These are phyloP conservation scores for Macrophya alboannulata DNA, from an alignment of 2,888 invertebrate genomes.

Conservation along the genomic window DNA sequence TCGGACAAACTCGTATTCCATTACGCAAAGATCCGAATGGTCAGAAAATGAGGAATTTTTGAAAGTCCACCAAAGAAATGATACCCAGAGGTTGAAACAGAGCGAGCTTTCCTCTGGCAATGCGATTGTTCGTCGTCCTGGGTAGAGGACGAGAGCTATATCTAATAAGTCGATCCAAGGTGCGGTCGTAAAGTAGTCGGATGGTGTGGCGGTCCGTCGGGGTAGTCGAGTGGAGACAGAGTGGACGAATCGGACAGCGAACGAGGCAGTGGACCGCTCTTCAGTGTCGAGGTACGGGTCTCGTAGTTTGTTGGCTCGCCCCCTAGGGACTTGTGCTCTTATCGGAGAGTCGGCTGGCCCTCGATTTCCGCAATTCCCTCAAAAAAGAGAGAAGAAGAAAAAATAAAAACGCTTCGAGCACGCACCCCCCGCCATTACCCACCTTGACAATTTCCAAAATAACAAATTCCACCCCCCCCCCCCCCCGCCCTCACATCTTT, in stretches of 20 bases:
- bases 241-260: constrained; percentile 50
- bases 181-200: constrained; percentile 44
- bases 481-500: neutral
- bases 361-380: constrained; percentile 11
- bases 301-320: constrained; percentile 46
- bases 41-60: neutral
- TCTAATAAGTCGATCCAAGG: constrained; percentile 41
- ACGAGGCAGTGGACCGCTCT: constrained; percentile 44
- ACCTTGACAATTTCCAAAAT: constrained; percentile 24
- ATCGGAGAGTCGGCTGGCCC: constrained; percentile 15
- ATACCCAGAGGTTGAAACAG: neutral
- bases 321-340: constrained; percentile 46
- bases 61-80: neutral
- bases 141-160: constrained; percentile 22
- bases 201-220: neutral
- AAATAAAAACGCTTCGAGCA: neutral
- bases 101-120: constrained; percentile 14
- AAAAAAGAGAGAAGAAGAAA: neutral
- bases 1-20: neutral
- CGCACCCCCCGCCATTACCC: neutral
- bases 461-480: constrained; percentile 25
- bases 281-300: constrained; percentile 24
- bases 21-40: neutral
- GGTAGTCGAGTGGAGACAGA: constrained; percentile 41
- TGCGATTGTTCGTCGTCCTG: neutral